Evolutionary conservation across 2,888 invertebrate species (phyloP), one percentile per base, ranked within the genome.

Genomic region (Andrena marginata): DNA sequence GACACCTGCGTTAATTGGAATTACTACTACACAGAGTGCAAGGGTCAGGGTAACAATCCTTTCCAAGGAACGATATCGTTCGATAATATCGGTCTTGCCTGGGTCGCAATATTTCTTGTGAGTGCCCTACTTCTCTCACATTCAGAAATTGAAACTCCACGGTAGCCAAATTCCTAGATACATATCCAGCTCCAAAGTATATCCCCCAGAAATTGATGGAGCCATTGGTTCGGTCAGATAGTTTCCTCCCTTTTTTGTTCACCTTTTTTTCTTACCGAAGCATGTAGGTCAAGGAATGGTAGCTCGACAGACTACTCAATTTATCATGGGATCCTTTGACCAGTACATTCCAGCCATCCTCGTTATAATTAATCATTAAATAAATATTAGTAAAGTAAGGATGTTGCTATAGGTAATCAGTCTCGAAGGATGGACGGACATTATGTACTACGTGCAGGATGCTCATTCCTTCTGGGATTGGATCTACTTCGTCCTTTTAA

Each of bases 401-500:
- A 7, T 42, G 10, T 60, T 69, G 2, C 80, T 63, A 72, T 95
- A 99, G 99, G 99, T 99, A 64, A 99, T 99, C 94, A 99, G 99
- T 89, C 95, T 99, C 90, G 99, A 99, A 95, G 99, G 99, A 83
- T 99, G 99, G 99, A 99, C 99, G 60, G 99, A 99, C 94, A 99
- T 99, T 88, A 99, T 99, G 99, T 99, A 99, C 95, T 99, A 99
- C 95, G 98, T 99, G 85, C 99, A 99, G 95, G 99, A 99, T 94
- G 99, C 99, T 69, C 99, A 99, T 95, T 99, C 99, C 86, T 99
- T 99, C 95, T 99, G 99, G 99, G 99, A 99, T 94, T 99, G 99
- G 99, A 98, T 99, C 89, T 99, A 99, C 95, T 99, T 99, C 95
- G 99, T 99, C 81, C 96, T 99, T 84, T 96, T 99, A 86, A 99